Base-by-base conservation (phyloP, 2,113 vertebrate species). In the Dascyllus trimaculatus region DNA sequence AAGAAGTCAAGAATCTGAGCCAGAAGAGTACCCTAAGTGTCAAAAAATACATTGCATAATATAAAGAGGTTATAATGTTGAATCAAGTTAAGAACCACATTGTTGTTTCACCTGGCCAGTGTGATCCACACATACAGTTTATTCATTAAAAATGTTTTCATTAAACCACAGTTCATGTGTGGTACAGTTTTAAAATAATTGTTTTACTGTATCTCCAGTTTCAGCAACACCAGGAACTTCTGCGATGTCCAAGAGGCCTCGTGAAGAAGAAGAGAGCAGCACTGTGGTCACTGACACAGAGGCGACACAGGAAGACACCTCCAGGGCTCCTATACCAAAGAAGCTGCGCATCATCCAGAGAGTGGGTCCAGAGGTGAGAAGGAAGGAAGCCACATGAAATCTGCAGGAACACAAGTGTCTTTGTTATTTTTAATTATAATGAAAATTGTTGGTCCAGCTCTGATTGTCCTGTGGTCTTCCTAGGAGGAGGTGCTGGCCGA, bases 201-300 rank as follows among this genome's bases (percentile, higher is more conserved):
- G 3, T 14, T 13, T 43, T 43, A 43, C 1, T 19, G 51, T 22
- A 46, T 52, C 53, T 91, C 54, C 84, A 99, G 97, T 98, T 94
- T 96, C 98, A 89, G 97, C 97, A 13, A 97, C 97, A 3, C 95
- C 96, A 26, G 95, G 96, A 71, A 96, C 95, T n/a, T 96, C 96
- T 4, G 94, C 96, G 0, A 89, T 98, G 83, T 95, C 96, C 4
- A 99, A 99, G 88, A 96, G 98, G 19, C 91, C 95, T 5, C 95
- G 98, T 21, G 98, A 99, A 54, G 98, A 99, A 25, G 98, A 97
- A 49, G 98, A 98, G 15, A 96, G 90, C 63, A 84, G 91, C n/a
- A 81, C 94, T 0, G 43, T 89, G 32, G 95, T 88, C 7, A 83
- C 96, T 29, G 94, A 96, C 19, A 93, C 95, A 0, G 97, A 98